phyloP scores from a whole-genome alignment of 2,113 vertebrate genomes.

The Oriolus oriolus region DNA sequence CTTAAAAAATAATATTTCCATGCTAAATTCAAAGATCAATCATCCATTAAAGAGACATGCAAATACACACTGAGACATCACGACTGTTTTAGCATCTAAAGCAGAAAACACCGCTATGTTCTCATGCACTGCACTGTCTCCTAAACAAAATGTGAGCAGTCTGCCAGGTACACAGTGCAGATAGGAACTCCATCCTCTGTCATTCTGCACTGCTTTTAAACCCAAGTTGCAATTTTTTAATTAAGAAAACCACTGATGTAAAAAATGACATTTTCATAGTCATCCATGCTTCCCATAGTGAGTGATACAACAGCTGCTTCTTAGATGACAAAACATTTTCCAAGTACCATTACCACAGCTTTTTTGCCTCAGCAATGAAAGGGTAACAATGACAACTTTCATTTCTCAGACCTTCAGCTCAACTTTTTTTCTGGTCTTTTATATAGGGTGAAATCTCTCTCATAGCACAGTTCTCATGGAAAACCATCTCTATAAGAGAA shows the following conservation, averaged over 20 bases:
- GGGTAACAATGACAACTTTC: rapidly evolving
- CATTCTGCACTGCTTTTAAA: neutral
- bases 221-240: neutral
- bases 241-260: neutral
- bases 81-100: neutral
- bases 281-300: neutral
- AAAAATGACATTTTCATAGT: neutral
- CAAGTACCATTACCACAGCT: neutral
- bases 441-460: neutral
- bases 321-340: neutral
- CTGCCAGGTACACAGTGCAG: neutral
- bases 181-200: neutral
- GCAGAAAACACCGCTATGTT: neutral
- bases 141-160: neutral
- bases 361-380: neutral
- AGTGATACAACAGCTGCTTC: neutral
- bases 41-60: neutral
- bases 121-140: neutral
- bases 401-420: neutral
- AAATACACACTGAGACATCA: neutral
- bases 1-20: neutral
- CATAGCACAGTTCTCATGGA: neutral
- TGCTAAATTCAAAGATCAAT: constrained; percentile 2
- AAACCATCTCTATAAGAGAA: neutral
- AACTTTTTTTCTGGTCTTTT: neutral